Conservation (phyloP, 2,888 invertebrate species). For the Torymus aiolomorphi region DNA sequence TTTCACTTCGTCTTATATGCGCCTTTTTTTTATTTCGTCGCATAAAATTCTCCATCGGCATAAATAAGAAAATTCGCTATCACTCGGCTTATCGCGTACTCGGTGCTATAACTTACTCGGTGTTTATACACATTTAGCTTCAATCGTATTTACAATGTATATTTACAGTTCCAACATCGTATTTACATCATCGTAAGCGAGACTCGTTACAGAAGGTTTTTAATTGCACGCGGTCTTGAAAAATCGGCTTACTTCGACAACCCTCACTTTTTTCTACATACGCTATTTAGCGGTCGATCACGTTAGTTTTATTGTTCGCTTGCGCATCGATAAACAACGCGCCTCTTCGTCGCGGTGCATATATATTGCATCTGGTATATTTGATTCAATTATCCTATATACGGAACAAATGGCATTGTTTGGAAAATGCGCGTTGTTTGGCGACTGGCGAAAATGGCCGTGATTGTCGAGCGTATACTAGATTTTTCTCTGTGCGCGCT, state of each 20-base stretch:
- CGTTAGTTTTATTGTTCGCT: too few species aligned
- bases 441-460: not conserved
- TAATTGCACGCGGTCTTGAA: too few species aligned
- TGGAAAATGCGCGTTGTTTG: not conserved
- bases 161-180: slow-evolving; percentile 64
- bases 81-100: slow-evolving; percentile 43
- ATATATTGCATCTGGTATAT: too few species aligned
- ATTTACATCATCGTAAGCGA: slow-evolving; percentile 56
- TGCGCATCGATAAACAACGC: too few species aligned
- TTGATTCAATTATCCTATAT: not conserved
- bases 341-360: too few species aligned
- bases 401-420: not conserved
- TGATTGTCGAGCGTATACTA: slow-evolving; percentile 12
- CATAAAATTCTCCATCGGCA: slow-evolving; percentile 43
- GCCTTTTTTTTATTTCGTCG: not conserved
- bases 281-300: too few species aligned
- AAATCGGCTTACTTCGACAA: too few species aligned
- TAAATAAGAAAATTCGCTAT: slow-evolving; percentile 50
- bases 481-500: slow-evolving; percentile 24
- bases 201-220: slow-evolving; percentile 4
- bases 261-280: too few species aligned
- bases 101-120: slow-evolving; percentile 70
- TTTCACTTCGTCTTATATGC: slow-evolving; percentile 4
- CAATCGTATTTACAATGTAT: slow-evolving; percentile 71
- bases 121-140: slow-evolving; percentile 69